phyloP scores from a whole-genome alignment of 1,140 invertebrate genomes.

The Sycophaga agraensis region DNA sequence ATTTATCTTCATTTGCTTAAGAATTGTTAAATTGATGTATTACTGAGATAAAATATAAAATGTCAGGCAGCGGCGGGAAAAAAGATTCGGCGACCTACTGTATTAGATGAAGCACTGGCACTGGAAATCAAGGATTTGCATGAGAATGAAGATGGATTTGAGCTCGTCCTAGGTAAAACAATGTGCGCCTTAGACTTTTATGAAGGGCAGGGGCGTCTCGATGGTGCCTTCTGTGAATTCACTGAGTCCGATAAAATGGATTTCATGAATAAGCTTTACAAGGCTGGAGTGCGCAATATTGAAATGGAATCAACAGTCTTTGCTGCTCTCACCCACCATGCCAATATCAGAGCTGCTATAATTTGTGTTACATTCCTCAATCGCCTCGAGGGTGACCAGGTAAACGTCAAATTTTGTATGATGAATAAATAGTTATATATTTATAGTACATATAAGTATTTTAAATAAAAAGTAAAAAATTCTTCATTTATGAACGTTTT shows the following conservation, averaged over 20 bases:
- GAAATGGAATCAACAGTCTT: constrained; percentile 97
- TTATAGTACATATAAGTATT: too few relatives aligned
- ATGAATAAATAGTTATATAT: too few relatives aligned
- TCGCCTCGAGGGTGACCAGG: constrained; percentile 91
- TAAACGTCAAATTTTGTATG: too few relatives aligned
- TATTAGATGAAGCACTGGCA: constrained; percentile 77
- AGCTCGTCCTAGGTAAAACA: constrained; percentile 86
- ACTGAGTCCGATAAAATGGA: constrained; percentile 85
- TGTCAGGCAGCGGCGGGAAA: constrained; percentile 88
- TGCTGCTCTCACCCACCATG: constrained; percentile 88
- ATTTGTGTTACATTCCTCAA: constrained; percentile 95
- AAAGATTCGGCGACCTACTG: constrained; percentile 74
- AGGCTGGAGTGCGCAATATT: constrained; percentile 88
- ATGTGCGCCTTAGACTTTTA: constrained; percentile 98
- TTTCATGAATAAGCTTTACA: constrained; percentile 77
- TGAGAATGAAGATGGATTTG: constrained; percentile 74
- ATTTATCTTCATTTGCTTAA: too few relatives aligned
- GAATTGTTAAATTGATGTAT: too few relatives aligned
- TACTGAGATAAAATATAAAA: too few relatives aligned
- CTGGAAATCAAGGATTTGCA: constrained; percentile 72
- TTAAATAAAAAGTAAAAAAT: too few relatives aligned
- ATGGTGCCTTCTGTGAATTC: constrained; percentile 96
- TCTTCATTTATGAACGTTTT: too few relatives aligned
- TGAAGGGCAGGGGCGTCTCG: constrained; percentile 92
- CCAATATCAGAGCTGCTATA: constrained; percentile 91